Evolutionary conservation across 2,113 vertebrate genomes (phyloP), one percentile per base, ranked within the genome.

Genomic region (Neodon shergylaensis): DNA sequence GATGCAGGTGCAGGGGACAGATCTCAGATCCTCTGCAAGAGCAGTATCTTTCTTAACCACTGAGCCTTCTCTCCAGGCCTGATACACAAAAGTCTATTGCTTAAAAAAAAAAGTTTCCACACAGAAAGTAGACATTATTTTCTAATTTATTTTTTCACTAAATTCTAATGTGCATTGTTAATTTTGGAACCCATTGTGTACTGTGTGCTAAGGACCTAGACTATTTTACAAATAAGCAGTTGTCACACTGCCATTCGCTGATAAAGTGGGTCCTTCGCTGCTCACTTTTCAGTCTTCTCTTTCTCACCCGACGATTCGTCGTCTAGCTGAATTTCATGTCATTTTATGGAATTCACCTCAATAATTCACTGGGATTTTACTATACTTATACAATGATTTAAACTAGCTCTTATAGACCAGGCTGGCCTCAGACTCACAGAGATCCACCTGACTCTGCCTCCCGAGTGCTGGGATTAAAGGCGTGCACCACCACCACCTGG

Each of bases 121-220:
- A 10, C 11, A 81, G 36, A 89, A 17, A 70, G 58, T 33, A 88
- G 88, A 72, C 7, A 77, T 78, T 78, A 66, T 73, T 78, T 91
- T 85, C 58, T 86, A 42, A 94, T 82, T 93, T 94, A 93, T 82
- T 93, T 94, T 87, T 94, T 49, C 36, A 88, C 84, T 85, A 54
- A 61, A 88, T 36, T 81, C 26, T 63, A 77, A 83, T 47, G 31
- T 13, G 10, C 3, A 83, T 79, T 93, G 72, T 77, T 95, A 91
- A 89, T 76, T 88, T 87, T 85, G 39, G 19, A 47, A 7, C 28
- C 11, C 26, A 1, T 7, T 92, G 3, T 88, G 66, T 90, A 85
- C 61, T 84, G 5, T 88, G 72, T 90, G 88, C 52, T 88, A 61
- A 78, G 52, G 94, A 86, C 21, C n/a, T 58, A 74, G 90, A 76